Percentiles rank a stretch among this genome's conserved stretches.
Conservation (phyloP, 2,113 vertebrate species). For the Machaerirhynchus nigripectus region DNA sequence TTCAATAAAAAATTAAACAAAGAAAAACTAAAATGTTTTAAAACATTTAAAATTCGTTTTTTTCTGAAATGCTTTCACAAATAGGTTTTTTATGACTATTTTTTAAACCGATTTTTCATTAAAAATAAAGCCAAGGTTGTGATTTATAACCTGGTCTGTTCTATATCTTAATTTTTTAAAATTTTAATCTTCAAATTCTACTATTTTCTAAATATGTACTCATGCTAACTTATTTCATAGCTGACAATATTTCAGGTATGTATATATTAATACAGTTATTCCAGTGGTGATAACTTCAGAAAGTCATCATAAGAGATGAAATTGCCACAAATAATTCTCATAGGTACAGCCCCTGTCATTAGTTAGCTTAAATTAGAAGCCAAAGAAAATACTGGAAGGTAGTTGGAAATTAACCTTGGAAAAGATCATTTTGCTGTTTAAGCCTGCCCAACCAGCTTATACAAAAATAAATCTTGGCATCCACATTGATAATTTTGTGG, state of each 20-base stretch:
- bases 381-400: slow-evolving; percentile 3
- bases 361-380: neutral
- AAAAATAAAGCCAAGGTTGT: neutral
- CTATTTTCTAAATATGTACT: neutral
- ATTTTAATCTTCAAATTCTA: neutral
- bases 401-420: slow-evolving; percentile 29
- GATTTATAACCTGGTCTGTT: neutral
- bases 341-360: neutral
- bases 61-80: neutral
- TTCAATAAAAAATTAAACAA: neutral
- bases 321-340: neutral
- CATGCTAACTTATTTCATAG: neutral
- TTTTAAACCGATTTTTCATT: neutral
- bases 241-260: neutral
- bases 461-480: slow-evolving; percentile 75
- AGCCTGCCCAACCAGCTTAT: slow-evolving; percentile 49
- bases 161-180: neutral
- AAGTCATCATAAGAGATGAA: neutral
- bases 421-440: slow-evolving; percentile 49
- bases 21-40: neutral
- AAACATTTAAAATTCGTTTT: neutral
- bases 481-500: slow-evolving; percentile 77
- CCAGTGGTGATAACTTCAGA: neutral
- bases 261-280: neutral
- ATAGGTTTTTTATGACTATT: neutral